phyloP scores from a whole-genome alignment of 2,888 invertebrate genomes.

The Eupithecia subumbrata region DNA sequence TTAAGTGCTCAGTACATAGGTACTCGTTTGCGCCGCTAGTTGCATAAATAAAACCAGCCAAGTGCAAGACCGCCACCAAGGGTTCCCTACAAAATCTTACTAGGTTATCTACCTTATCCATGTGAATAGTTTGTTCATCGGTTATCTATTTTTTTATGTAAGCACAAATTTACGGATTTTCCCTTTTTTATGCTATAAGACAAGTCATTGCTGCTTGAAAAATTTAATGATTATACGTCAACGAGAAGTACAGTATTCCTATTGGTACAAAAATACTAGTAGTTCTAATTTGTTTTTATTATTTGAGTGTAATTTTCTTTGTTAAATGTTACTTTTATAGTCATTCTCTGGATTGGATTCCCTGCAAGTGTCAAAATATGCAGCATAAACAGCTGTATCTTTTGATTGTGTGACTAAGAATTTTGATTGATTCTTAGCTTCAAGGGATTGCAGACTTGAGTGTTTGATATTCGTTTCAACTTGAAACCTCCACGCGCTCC shows the following conservation, averaged over 20 bases:
- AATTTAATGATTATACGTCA: no score
- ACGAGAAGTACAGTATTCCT: no score
- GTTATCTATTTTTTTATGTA: no score
- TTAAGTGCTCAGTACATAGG: neutral
- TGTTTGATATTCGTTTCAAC: neutral
- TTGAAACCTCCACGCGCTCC: neutral
- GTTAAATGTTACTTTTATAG: no score
- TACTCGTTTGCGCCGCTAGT: neutral
- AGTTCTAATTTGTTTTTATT: no score
- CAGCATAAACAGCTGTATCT: neutral
- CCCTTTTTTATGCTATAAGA: neutral
- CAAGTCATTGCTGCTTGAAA: no score
- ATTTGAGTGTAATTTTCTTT: no score
- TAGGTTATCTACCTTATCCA: no score
- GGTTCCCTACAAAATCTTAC: neutral
- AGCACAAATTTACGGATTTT: no score
- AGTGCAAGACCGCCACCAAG: neutral
- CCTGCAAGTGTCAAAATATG: neutral
- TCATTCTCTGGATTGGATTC: no score
- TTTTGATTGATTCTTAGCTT: neutral
- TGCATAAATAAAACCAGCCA: neutral
- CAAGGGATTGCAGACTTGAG: neutral
- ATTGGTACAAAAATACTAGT: no score
- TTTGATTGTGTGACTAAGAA: neutral
- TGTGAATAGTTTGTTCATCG: no score